Conservation (phyloP, 2,797 vertebrate species). For the Chiloscyllium punctatum region DNA sequence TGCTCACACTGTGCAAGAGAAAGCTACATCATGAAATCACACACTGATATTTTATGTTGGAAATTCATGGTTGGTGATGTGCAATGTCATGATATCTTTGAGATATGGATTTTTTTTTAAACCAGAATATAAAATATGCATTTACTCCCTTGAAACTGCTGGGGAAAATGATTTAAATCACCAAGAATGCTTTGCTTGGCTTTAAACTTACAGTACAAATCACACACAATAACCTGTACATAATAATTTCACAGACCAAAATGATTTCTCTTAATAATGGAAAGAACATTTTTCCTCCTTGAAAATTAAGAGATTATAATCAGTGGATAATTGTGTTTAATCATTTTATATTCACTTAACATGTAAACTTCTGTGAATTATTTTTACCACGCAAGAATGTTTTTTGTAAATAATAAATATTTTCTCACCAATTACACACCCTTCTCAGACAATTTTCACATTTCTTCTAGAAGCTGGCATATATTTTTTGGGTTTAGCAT, state of each 20-base stretch:
- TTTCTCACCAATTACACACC: conserved; percentile 15
- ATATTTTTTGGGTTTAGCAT: not conserved
- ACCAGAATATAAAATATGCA: not conserved
- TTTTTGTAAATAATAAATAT: not conserved
- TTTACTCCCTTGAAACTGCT: not conserved
- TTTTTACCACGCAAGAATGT: not conserved
- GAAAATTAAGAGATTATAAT: conserved; percentile 22
- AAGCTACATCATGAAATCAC: not conserved
- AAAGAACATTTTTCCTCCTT: conserved; percentile 28
- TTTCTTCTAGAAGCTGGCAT: not conserved
- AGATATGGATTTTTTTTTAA: not conserved
- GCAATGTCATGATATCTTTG: not conserved
- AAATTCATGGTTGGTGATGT: not conserved
- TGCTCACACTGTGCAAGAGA: no score
- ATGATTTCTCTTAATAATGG: not conserved
- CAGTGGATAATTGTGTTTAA: conserved; percentile 24
- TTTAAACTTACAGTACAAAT: not conserved
- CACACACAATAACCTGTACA: not conserved
- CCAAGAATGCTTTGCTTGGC: not conserved
- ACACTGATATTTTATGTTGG: not conserved
- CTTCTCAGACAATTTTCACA: conserved; percentile 22
- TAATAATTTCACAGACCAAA: not conserved
- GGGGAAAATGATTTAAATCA: not conserved
- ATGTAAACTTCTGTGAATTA: conserved; percentile 15
- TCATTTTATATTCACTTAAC: not conserved